Conservation (phyloP, 2,113 vertebrate genomes). For the Rattus rattus region DNA sequence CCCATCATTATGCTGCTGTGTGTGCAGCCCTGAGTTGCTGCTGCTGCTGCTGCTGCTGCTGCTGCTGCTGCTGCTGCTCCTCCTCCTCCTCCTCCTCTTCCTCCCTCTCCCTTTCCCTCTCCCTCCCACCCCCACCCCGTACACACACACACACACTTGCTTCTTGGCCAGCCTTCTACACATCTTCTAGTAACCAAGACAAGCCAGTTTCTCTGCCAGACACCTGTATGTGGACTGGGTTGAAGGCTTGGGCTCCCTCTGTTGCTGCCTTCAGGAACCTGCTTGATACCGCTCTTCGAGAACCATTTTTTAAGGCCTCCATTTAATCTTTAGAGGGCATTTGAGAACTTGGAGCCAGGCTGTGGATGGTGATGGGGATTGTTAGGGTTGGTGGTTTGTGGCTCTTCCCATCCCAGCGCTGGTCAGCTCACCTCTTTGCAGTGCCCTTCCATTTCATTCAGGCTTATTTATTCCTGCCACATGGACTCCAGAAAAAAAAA, state of each 20-base stretch:
- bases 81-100: too few species aligned
- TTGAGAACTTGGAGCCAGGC: background rate
- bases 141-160: background rate
- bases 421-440: background rate
- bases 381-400: background rate
- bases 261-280: background rate
- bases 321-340: background rate
- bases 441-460: background rate
- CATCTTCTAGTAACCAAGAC: background rate
- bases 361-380: background rate
- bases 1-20: background rate
- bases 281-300: background rate
- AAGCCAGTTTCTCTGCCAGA: background rate
- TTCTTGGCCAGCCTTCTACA: background rate
- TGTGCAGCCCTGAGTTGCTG: background rate
- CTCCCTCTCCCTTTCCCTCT: too few species aligned
- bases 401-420: background rate
- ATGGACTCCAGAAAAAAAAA: background rate
- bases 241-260: background rate
- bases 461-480: constrained; percentile 42
- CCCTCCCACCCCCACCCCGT: background rate
- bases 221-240: background rate
- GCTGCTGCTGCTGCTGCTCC: too few species aligned
- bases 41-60: too few species aligned
- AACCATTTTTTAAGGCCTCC: background rate